Conservation (phyloP, 2,888 invertebrate genomes). For the Cantharis lateralis region DNA sequence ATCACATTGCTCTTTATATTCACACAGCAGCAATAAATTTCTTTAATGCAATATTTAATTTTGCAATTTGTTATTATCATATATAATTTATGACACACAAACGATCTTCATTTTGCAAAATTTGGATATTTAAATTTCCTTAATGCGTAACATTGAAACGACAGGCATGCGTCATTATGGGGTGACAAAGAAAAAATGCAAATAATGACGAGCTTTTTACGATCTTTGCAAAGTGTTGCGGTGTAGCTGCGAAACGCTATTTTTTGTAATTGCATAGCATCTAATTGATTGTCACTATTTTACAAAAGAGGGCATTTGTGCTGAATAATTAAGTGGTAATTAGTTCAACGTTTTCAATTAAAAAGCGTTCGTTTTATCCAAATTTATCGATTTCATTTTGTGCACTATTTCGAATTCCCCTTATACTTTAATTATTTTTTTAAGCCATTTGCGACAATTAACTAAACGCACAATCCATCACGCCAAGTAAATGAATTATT, state of each 20-base stretch:
- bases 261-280: slow-evolving; percentile 6
- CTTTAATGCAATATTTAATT: slow-evolving; percentile 15
- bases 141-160: slow-evolving; percentile 7
- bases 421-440: not conserved
- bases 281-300: slow-evolving; percentile 16
- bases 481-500: no score
- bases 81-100: slow-evolving; percentile 2
- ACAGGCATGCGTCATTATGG: slow-evolving; percentile 7
- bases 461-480: not conserved
- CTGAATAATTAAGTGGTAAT: slow-evolving; percentile 19
- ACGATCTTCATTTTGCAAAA: slow-evolving; percentile 8
- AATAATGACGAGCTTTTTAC: slow-evolving; percentile 9
- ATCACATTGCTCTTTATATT: slow-evolving; percentile 26
- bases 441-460: not conserved
- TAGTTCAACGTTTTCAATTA: slow-evolving; percentile 13
- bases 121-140: slow-evolving; percentile 14
- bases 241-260: slow-evolving; percentile 5
- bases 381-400: slow-evolving; percentile 7
- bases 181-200: not conserved
- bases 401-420: not conserved
- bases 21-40: slow-evolving; percentile 17
- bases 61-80: slow-evolving; percentile 1
- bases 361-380: slow-evolving; percentile 10
- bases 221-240: not conserved
- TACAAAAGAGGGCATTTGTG: slow-evolving; percentile 10